Percentiles rank a stretch among this genome's conserved stretches.
Evolutionary conservation across 2,797 vertebrate species (phyloP).

Genomic region (Tadarida brasiliensis): DNA sequence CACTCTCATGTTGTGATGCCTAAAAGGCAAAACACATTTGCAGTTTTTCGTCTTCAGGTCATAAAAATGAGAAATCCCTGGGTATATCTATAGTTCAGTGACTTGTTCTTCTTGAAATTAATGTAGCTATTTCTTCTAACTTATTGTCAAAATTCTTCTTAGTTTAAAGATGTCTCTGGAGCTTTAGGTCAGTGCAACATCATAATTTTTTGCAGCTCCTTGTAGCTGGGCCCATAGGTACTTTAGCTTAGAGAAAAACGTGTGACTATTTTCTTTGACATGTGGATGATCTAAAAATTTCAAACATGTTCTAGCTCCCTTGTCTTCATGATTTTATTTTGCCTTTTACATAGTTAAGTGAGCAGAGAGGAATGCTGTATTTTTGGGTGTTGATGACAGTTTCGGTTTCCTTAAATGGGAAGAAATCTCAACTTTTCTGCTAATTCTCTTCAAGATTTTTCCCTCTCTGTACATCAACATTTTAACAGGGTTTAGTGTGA

Average conservation of each 20-base stretch:
- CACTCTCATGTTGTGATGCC: not conserved
- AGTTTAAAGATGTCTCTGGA: constrained; percentile 5
- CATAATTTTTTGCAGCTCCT: not conserved
- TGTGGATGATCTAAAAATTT: not conserved
- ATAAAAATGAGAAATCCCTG: not conserved
- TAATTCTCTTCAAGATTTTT: not conserved
- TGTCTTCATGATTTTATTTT: not conserved
- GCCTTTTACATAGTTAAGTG: not conserved
- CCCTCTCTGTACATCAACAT: not conserved
- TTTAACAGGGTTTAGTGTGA: not conserved
- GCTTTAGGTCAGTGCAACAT: not conserved
- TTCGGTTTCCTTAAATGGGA: not conserved
- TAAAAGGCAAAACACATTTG: not conserved
- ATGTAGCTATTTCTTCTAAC: not conserved
- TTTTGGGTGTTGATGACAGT: not conserved
- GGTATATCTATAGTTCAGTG: not conserved
- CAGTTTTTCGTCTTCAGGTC: not conserved
- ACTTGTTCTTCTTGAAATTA: constrained; percentile 28
- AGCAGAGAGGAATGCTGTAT: not conserved
- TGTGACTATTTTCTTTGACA: not conserved
- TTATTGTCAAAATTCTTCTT: constrained; percentile 28
- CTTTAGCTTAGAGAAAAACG: not conserved
- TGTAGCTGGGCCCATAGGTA: not conserved
- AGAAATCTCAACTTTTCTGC: constrained; percentile 15
- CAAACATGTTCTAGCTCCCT: not conserved